Evolutionary conservation across 2,888 invertebrate genomes (phyloP).

Genomic region (Clivina fossor): DNA sequence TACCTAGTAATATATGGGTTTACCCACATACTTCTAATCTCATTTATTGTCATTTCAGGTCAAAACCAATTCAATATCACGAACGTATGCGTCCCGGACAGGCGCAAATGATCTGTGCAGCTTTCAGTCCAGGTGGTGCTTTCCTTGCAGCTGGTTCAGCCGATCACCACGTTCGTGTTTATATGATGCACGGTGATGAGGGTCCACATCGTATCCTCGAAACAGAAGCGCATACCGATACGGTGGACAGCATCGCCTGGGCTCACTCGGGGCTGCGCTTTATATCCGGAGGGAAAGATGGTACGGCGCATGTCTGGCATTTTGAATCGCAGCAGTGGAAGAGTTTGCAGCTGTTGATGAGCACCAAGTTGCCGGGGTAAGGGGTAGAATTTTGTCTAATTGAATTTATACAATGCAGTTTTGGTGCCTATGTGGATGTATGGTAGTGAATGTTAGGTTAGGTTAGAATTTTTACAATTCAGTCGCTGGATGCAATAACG

Average conservation of each 20-base stretch:
- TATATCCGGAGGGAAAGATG: conserved; percentile 94
- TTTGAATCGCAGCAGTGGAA: conserved; percentile 91
- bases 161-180: conserved; percentile 93
- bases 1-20: no score
- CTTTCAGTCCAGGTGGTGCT: conserved; percentile 84
- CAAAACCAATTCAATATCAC: conserved; percentile 87
- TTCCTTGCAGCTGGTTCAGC: conserved; percentile 94
- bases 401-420: no score
- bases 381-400: no score
- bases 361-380: conserved; percentile 62
- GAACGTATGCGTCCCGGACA: conserved; percentile 91
- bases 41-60: conserved; percentile 58
- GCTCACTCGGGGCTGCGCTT: conserved; percentile 85
- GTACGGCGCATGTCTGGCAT: conserved; percentile 90
- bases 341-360: conserved; percentile 72
- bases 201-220: conserved; percentile 77
- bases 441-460: no score
- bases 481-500: no score
- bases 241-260: conserved; percentile 96
- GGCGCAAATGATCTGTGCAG: conserved; percentile 93
- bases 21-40: no score
- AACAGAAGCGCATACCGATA: conserved; percentile 81
- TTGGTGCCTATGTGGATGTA: no score
- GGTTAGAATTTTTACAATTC: no score
- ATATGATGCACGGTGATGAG: conserved; percentile 74